These are phyloP conservation scores for Tiliacea citrago DNA, from an alignment of 2,888 invertebrate species.

Conservation along the genomic window DNA sequence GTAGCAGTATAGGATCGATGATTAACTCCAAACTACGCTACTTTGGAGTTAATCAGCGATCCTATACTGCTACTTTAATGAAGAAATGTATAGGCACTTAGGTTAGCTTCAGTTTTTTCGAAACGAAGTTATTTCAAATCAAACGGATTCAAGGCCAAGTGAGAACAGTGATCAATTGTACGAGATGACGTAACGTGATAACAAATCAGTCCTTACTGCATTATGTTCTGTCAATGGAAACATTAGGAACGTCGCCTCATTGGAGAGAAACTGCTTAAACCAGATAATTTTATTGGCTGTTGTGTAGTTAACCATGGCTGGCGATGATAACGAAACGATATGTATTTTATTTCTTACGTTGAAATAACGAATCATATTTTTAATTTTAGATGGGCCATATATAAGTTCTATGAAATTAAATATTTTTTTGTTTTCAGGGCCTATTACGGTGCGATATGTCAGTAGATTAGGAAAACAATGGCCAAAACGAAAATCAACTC, in stretches of 20 bases:
- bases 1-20: too few species aligned
- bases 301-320: not conserved
- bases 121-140: conserved; percentile 9
- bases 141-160: conserved; percentile 37
- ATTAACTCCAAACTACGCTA: too few species aligned
- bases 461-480: not conserved
- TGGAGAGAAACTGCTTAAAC: conserved; percentile 1
- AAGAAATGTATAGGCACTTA: too few species aligned
- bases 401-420: too few species aligned
- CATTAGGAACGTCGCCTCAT: not conserved
- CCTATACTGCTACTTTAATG: too few species aligned
- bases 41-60: too few species aligned
- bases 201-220: conserved; percentile 33
- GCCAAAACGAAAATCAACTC: not conserved
- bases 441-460: not conserved
- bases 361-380: too few species aligned
- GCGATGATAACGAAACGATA: not conserved
- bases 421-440: not conserved
- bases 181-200: conserved; percentile 42
- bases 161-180: conserved; percentile 37
- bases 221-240: conserved; percentile 30
- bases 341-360: too few species aligned
- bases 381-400: too few species aligned
- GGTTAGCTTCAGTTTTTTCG: not conserved
- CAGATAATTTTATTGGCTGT: not conserved